A percentile compares a stretch with the other conserved stretches of the same genome.
Evolutionary conservation across 1,140 invertebrate genomes (phyloP).

Genomic region (Harpegnathos saltator): DNA sequence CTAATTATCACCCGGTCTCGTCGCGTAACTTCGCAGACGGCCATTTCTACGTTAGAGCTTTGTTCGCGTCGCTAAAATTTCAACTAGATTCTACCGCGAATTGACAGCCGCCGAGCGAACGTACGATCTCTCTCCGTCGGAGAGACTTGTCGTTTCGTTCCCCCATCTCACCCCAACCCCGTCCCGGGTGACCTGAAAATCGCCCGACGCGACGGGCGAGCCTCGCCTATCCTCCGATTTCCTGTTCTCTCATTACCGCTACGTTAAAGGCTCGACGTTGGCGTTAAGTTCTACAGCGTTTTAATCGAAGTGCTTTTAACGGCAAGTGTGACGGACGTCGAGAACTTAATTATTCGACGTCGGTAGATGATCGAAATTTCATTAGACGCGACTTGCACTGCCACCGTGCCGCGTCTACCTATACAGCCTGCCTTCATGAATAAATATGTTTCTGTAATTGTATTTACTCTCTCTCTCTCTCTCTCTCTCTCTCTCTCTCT

Average conservation of each 20-base stretch:
- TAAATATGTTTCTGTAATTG: conserved; percentile 12
- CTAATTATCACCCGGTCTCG: conserved; percentile 36
- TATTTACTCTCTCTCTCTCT: too few species aligned
- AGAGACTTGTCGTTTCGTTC: conserved; percentile 49
- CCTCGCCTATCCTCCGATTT: conserved; percentile 69
- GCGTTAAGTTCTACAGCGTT: conserved; percentile 79
- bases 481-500: too few species aligned
- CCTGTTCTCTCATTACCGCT: conserved; percentile 9
- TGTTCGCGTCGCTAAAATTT: conserved; percentile 60
- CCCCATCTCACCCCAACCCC: background rate
- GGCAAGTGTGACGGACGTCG: conserved; percentile 79
- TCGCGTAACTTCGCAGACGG: conserved; percentile 41
- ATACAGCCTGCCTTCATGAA: conserved; percentile 12
- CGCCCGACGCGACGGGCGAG: background rate
- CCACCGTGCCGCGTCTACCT: background rate
- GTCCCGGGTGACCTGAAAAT: conserved; percentile 53
- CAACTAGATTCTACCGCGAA: conserved; percentile 71
- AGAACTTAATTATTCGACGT: conserved; percentile 77
- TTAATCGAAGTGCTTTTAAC: conserved; percentile 82
- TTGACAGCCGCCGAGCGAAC: conserved; percentile 69
- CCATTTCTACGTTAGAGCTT: conserved; percentile 64
- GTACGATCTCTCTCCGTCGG: conserved; percentile 66
- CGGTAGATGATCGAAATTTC: conserved; percentile 44
- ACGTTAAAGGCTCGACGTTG: conserved; percentile 53
- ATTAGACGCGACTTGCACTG: conserved; percentile 26